Conservation (phyloP, 1,140 invertebrate genomes). For the Euborellia annulipes region DNA sequence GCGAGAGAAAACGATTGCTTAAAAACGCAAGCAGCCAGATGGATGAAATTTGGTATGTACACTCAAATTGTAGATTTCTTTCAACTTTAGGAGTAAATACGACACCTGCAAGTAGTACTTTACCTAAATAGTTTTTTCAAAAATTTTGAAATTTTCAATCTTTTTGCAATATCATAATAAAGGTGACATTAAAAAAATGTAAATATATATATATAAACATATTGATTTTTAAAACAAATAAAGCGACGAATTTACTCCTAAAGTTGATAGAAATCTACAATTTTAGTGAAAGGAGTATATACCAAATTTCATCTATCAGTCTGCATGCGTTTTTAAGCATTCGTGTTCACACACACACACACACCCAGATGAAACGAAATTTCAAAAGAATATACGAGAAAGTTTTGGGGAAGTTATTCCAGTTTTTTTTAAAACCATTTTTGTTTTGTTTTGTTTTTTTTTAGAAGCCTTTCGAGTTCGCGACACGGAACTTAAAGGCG, state of each 20-base stretch:
- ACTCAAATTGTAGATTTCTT: no score
- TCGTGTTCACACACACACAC: neutral
- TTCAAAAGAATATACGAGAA: neutral
- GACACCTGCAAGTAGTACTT: no score
- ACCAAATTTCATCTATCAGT: neutral
- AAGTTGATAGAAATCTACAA: neutral
- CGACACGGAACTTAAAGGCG: conserved; percentile 56
- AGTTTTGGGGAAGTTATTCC: neutral
- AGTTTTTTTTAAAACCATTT: neutral
- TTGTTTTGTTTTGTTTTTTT: conserved; percentile 15
- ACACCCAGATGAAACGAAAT: neutral
- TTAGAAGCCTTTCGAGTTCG: conserved; percentile 58
- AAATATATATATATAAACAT: no score
- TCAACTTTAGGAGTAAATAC: no score
- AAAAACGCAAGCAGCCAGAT: no score
- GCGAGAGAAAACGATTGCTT: no score
- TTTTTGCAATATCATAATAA: neutral
- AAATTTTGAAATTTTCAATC: neutral
- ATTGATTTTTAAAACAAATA: no score
- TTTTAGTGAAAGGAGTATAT: neutral
- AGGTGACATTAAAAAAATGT: no score
- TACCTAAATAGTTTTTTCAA: neutral
- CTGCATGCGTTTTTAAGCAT: neutral
- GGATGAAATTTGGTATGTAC: no score
- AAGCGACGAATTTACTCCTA: no score